Base-by-base conservation (phyloP, 2,888 invertebrate species). In the Anticlea derivata region DNA sequence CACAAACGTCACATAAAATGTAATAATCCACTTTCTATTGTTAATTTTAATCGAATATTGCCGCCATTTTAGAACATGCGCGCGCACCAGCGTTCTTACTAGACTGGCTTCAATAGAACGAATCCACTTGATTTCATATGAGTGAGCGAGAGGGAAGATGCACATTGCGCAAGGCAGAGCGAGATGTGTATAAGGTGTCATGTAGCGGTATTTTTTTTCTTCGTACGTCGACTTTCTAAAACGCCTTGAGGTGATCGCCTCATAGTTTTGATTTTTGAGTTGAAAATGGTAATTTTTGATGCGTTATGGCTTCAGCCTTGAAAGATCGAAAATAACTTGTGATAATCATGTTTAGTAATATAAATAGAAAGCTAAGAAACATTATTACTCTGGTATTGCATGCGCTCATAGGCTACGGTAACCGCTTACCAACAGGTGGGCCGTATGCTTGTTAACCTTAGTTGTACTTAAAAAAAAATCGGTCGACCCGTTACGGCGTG, bases 141-240 rank as follows among this genome's bases (percentile, higher is more conserved):
- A 65, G 47, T 64, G 71, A 86, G 54, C 55, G 72, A 72, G 81
- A 83, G 10, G 62, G 59, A 38, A 58, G 29, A 77, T 74, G 30
- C 37, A n/a, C 22, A 54, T 63, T 46, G 17, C 1, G 1, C 17
- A 40, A 51, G 66, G 61, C 47, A 59, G 74, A 88, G 54, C 51
- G 76, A 69, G 83, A 81, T 30, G 57, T 68, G 52, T 75, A 81
- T 70, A 81, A 73, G 73, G 74, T 80, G 77, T 78, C 75, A 68
- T 80, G 78, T 88, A 89, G 88, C 89, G 89, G 88, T 88, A 87
- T 68, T 82, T 83, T 90, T 53, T 89, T 83, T 81, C 17, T 7
- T 17, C 11, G 11, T 7, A 35, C 35, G 76, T 81, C 83, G 78
- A 88, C 89, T 90, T 90, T 90, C 89, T 90, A 90, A 86, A 86